phyloP scores from a whole-genome alignment of 2,113 vertebrate species.

The Reinhardtius hippoglossoides region DNA sequence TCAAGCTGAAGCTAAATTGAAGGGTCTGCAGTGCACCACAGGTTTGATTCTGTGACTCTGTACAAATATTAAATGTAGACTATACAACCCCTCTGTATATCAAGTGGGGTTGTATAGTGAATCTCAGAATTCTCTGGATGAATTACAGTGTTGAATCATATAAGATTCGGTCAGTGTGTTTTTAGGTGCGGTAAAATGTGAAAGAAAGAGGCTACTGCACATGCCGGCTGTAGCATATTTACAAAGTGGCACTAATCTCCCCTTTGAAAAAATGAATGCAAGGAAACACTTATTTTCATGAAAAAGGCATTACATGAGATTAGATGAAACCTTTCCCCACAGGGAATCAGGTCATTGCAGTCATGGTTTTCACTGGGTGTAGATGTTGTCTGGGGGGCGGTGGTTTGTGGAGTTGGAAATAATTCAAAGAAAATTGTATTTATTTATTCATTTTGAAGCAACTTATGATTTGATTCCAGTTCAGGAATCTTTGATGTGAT shows the following conservation, averaged over 20 bases:
- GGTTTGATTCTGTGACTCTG: slow-evolving; percentile 2
- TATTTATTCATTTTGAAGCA: no score
- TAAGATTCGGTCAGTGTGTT: background rate
- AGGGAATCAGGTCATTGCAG: slow-evolving; percentile 4
- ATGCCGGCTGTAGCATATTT: slow-evolving; percentile 2
- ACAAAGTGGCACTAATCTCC: background rate
- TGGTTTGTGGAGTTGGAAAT: background rate
- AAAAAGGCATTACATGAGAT: slow-evolving; percentile 43
- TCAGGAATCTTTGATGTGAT: no score
- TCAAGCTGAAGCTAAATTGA: slow-evolving; percentile 30
- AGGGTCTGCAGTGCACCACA: background rate
- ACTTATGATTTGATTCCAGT: no score
- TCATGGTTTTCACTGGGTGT: background rate
- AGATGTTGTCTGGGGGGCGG: background rate
- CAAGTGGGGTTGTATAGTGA: background rate
- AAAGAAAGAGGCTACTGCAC: background rate
- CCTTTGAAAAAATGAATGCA: slow-evolving; percentile 17
- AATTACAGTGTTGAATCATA: background rate
- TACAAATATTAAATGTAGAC: slow-evolving; percentile 12
- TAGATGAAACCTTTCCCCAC: slow-evolving; percentile 12
- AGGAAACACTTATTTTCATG: slow-evolving; percentile 27
- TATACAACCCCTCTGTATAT: background rate
- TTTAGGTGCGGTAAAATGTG: background rate
- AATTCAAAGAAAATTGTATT: no score
- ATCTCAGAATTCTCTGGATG: background rate